These are phyloP conservation scores for Drosophila navojoa DNA, from an alignment of 1,140 invertebrate genomes.

Conservation along the genomic window DNA sequence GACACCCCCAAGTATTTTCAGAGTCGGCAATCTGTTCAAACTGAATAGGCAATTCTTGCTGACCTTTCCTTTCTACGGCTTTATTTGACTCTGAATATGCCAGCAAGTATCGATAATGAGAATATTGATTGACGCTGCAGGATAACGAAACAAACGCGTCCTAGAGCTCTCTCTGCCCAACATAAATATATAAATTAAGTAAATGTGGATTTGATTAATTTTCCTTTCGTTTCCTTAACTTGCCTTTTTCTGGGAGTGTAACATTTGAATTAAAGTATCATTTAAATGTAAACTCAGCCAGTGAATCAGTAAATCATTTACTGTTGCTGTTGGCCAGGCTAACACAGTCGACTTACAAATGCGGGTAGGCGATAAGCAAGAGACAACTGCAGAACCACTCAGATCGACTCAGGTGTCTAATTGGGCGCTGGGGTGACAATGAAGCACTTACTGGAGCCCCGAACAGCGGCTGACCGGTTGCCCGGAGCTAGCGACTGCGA, in stretches of 20 bases:
- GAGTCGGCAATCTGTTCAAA: too few species aligned
- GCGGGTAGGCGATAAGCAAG: not conserved
- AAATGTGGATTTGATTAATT: too few species aligned
- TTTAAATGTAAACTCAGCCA: slow-evolving; percentile 1
- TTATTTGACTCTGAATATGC: too few species aligned
- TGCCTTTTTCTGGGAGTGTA: not conserved
- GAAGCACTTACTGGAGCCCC: slow-evolving; percentile 62
- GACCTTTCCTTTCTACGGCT: too few species aligned
- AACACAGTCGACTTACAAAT: slow-evolving; percentile 37
- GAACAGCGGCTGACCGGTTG: slow-evolving; percentile 6
- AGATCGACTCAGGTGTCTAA: slow-evolving; percentile 78
- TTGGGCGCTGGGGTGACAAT: slow-evolving; percentile 81
- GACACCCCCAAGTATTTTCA: too few species aligned
- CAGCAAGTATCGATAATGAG: too few species aligned
- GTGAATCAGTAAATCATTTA: not conserved
- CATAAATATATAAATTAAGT: too few species aligned
- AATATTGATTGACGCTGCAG: too few species aligned
- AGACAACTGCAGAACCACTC: not conserved
- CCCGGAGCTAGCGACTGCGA: not conserved
- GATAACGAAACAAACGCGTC: too few species aligned
- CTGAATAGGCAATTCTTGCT: too few species aligned
- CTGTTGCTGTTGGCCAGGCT: not conserved
- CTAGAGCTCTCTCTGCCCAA: too few species aligned
- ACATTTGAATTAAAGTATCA: slow-evolving; percentile 5
- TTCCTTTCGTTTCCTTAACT: too few species aligned